A percentile compares a stretch with the other conserved stretches of the same genome.
These are phyloP conservation scores for Reticulitermes speratus DNA, from an alignment of 1,140 invertebrate genomes.

Conservation along the genomic window DNA sequence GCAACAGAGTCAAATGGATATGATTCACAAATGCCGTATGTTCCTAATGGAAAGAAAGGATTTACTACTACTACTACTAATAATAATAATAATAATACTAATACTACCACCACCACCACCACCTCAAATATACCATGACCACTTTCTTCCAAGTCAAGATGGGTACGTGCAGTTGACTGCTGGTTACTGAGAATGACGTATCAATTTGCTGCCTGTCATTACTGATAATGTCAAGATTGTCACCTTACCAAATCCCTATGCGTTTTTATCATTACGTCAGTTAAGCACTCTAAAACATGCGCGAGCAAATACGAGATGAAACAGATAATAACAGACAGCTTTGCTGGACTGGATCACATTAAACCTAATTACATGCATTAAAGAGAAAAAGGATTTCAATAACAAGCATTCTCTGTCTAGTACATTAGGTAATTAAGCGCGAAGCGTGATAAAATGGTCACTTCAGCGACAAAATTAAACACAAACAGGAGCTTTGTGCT, in stretches of 20 bases:
- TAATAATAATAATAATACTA: no score
- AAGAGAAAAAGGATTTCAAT: not conserved
- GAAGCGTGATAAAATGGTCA: not conserved
- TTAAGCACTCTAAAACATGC: not conserved
- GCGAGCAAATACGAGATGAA: not conserved
- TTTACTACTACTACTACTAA: no score
- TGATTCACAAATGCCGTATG: no score
- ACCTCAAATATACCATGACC: no score
- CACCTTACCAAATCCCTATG: not conserved
- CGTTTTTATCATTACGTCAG: not conserved
- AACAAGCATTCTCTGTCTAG: not conserved
- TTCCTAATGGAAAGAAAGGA: no score
- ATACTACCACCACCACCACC: no score
- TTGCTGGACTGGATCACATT: not conserved
- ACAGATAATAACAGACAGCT: not conserved
- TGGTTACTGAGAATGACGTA: no score
- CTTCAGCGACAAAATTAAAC: not conserved
- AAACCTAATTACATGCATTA: not conserved
- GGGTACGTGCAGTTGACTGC: no score
- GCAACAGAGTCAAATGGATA: no score
- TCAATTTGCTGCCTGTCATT: not conserved
- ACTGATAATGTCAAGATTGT: not conserved
- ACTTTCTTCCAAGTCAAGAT: no score
- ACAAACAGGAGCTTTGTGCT: not conserved
- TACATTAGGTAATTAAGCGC: conserved; percentile 3